Percentiles rank a stretch among this genome's conserved stretches.
Evolutionary conservation across 1,140 invertebrate genomes (phyloP).

Genomic region (Asobara japonica): DNA sequence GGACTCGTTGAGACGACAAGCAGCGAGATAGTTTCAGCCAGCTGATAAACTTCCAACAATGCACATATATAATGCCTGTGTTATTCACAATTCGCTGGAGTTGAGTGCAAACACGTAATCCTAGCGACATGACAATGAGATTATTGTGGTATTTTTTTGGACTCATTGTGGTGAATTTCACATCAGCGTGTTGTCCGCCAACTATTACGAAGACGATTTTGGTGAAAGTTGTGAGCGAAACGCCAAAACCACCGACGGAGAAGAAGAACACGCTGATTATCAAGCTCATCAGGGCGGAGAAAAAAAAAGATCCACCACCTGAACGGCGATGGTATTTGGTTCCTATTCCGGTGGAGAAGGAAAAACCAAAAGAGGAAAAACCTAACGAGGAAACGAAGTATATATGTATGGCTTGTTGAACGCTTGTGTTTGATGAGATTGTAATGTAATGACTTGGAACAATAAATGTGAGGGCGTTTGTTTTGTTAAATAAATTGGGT

Average conservation of each 20-base stretch:
- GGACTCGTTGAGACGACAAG: background rate
- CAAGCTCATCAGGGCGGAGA: background rate
- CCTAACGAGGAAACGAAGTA: background rate
- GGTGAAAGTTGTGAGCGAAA: background rate
- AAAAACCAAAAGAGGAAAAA: background rate
- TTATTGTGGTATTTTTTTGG: background rate
- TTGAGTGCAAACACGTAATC: background rate
- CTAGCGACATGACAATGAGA: background rate
- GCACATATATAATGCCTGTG: background rate
- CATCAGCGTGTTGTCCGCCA: background rate
- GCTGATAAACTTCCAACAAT: conserved; percentile 3
- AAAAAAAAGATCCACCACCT: background rate
- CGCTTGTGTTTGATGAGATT: too few species aligned
- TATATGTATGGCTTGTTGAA: background rate
- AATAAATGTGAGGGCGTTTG: too few species aligned
- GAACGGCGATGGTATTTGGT: background rate
- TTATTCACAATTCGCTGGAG: background rate
- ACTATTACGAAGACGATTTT: background rate
- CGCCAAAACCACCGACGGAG: background rate
- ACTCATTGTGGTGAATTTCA: background rate
- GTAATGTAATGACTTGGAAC: too few species aligned
- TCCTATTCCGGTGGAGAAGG: background rate
- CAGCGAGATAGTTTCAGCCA: background rate
- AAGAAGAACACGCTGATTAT: background rate
- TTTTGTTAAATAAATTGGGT: too few species aligned